These are phyloP conservation scores for Synanthedon vespiformis DNA, from an alignment of 2,888 invertebrate species.

Conservation along the genomic window DNA sequence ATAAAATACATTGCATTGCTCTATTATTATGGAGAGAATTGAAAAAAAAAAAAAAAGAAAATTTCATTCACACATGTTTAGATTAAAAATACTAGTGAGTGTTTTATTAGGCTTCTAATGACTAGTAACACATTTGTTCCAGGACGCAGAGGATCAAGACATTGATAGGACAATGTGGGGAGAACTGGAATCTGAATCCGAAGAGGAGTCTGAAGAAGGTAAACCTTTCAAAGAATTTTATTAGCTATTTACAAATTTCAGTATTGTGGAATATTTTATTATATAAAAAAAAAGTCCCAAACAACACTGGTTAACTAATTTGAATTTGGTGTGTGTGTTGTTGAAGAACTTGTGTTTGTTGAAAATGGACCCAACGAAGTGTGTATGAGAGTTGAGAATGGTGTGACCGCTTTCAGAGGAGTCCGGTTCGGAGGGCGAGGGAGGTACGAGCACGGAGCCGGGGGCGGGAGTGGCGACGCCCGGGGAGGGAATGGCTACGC, in stretches of 20 bases:
- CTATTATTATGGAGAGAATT: too few species aligned
- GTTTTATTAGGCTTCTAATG: too few species aligned
- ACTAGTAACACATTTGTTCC: slow-evolving; percentile 1
- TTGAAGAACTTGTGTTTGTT: not conserved
- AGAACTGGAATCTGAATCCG: slow-evolving; percentile 92
- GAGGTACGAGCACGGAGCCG: slow-evolving; percentile 65
- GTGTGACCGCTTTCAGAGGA: slow-evolving; percentile 28
- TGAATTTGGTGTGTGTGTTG: not conserved
- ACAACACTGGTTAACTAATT: too few species aligned
- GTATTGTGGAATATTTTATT: too few species aligned
- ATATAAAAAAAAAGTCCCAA: too few species aligned
- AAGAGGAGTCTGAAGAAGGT: slow-evolving; percentile 80
- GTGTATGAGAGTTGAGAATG: not conserved
- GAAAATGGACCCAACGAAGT: not conserved
- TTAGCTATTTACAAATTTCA: too few species aligned
- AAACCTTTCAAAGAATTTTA: slow-evolving; percentile 1
- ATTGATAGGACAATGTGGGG: slow-evolving; percentile 97
- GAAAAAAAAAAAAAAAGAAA: too few species aligned
- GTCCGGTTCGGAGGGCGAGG: slow-evolving; percentile 37
- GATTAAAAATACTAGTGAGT: not conserved
- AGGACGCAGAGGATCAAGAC: slow-evolving; percentile 70
- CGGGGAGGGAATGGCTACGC: slow-evolving; percentile 93
- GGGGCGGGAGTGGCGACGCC: slow-evolving; percentile 89
- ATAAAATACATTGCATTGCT: too few species aligned
- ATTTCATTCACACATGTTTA: too few species aligned